These are phyloP conservation scores for Dunckerocampus dactyliophorus DNA, from an alignment of 2,113 vertebrate species.

Conservation along the genomic window DNA sequence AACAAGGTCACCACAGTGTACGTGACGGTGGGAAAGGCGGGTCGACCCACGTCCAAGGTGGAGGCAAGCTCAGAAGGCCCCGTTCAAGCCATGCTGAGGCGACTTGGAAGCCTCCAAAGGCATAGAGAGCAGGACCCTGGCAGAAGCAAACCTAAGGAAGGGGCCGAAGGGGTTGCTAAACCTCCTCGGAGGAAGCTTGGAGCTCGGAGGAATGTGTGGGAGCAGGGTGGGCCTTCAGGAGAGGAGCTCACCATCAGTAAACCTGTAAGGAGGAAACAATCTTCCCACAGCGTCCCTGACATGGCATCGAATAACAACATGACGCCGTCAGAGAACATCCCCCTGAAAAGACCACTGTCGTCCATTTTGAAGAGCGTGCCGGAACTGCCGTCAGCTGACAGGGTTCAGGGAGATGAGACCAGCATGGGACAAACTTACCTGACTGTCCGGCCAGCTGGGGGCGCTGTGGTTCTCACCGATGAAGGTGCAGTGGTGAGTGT, in stretches of 20 bases:
- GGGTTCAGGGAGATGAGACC: not conserved
- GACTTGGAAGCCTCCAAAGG: slow-evolving; percentile 84
- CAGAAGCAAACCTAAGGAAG: slow-evolving; percentile 51
- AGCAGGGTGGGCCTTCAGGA: slow-evolving; percentile 43
- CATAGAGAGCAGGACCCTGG: slow-evolving; percentile 67
- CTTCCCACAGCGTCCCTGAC: slow-evolving; percentile 32
- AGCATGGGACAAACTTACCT: slow-evolving; percentile 39
- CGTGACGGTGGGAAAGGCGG: slow-evolving; percentile 78
- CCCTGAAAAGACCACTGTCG: slow-evolving; percentile 61
- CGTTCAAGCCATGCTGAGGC: slow-evolving; percentile 79
- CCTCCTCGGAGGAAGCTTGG: slow-evolving; percentile 78
- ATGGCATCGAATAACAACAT: slow-evolving; percentile 7
- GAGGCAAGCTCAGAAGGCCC: slow-evolving; percentile 69
- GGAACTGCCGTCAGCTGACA: slow-evolving; percentile 33
- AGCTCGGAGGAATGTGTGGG: slow-evolving; percentile 63
- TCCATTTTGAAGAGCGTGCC: slow-evolving; percentile 66
- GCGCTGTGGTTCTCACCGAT: slow-evolving; percentile 27
- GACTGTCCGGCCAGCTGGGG: slow-evolving; percentile 50
- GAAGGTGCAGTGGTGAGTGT: slow-evolving; percentile 28
- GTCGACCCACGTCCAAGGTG: slow-evolving; percentile 47
- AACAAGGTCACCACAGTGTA: slow-evolving; percentile 82
- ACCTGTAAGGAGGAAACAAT: slow-evolving; percentile 57
- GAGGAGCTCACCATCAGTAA: slow-evolving; percentile 54
- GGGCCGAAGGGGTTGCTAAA: slow-evolving; percentile 72
- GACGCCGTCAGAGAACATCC: slow-evolving; percentile 38